Conservation (phyloP, 2,797 vertebrate genomes). For the Galaxias olidus region DNA sequence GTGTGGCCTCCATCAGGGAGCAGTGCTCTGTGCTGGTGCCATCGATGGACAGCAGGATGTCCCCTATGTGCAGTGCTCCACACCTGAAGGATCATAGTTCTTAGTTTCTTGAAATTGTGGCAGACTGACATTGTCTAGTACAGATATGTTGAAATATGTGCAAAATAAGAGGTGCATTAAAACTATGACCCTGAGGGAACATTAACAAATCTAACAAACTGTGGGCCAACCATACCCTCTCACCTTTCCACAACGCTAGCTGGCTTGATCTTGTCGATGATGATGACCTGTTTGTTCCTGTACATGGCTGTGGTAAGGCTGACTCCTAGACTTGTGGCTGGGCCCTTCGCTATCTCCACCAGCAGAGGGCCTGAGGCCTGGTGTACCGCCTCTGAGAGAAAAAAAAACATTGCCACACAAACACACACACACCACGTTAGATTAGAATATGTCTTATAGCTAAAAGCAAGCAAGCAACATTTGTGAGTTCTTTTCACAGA, state of each 20-base stretch:
- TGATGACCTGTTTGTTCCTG: conserved; percentile 89
- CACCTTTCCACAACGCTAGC: conserved; percentile 96
- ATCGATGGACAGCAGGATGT: conserved; percentile 94
- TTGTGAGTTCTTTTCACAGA: no score
- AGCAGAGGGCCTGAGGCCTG: conserved; percentile 89
- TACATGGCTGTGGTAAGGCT: conserved; percentile 81
- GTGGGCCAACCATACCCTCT: conserved; percentile 1
- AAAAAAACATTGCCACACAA: conserved; percentile 31
- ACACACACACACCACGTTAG: conserved; percentile 3
- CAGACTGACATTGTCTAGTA: no score
- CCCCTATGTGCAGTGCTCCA: conserved; percentile 86
- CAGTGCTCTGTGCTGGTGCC: conserved; percentile 93
- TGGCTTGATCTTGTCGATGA: conserved; percentile 93
- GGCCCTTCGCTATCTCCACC: conserved; percentile 90
- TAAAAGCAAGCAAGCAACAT: neutral
- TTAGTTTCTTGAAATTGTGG: no score
- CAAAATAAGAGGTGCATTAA: no score
- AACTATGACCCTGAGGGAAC: no score
- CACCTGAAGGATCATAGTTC: conserved; percentile 77
- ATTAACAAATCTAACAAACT: neutral
- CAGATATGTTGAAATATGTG: no score
- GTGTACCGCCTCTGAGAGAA: conserved; percentile 83
- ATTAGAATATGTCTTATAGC: no score
- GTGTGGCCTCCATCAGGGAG: conserved; percentile 91
- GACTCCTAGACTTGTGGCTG: conserved; percentile 87